Base-by-base conservation (phyloP, 2,113 vertebrate species). In the Scalopus aquaticus region DNA sequence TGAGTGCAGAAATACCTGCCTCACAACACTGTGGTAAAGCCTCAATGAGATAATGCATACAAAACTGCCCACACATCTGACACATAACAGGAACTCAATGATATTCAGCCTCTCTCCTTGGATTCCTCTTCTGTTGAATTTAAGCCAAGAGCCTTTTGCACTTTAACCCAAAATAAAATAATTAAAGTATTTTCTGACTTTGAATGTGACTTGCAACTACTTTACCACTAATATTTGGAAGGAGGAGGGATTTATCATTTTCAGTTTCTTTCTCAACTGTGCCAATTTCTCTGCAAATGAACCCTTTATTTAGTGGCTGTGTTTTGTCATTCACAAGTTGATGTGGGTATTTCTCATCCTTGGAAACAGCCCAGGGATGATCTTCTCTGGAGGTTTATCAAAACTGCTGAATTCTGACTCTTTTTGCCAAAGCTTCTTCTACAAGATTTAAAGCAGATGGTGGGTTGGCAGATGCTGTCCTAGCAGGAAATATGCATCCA, bases 371-470 rank as follows among this genome's bases (percentile, higher is more conserved):
- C 44, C 42, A 49, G 77, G 62, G 26, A 54, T 39, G 46, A 39
- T 32, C 56, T 92, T 51, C 56, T 88, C 73, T 2, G 12, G 49
- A 32, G 30, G 32, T 5, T 93, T 54, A 88, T 91, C 12, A 35
- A 91, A 95, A 93, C 39, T 92, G 94, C 93, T 94, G 93, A 96
- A 69, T 91, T 73, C 30, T 56, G 80, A 87, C 8, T 95, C 81
- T 76, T 83, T 90, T 22, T 77, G 91, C 86, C 93, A 94, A 87
- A 84, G 70, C 20, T 16, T 46, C 17, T 89, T 84, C 46, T 60
- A 7, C 15, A n/a, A 35, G n/a, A 84, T 80, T 51, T 64, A 81
- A 69, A 91, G 64, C 37, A 56, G 35, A 62, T 76, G 91, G 91
- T 62, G 74, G 72, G 51, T 39, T 79, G 85, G 73, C 73, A 73